Conservation (phyloP, 2,888 invertebrate species). For the Lasius platythorax region DNA sequence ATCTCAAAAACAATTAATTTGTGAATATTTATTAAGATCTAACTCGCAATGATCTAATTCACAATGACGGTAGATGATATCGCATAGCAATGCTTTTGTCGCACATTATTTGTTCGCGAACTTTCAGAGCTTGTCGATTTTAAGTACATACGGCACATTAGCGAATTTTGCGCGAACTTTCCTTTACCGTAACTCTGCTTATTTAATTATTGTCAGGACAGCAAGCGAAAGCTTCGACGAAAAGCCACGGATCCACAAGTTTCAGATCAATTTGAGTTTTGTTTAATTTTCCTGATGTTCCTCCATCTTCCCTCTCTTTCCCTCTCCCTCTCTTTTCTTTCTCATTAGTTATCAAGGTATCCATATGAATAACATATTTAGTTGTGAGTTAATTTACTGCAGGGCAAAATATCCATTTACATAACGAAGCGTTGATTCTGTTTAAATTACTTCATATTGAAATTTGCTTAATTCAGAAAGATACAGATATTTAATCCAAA, state of each 20-base stretch:
- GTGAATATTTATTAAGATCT: too few species aligned
- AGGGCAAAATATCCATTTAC: background rate
- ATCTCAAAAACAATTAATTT: too few species aligned
- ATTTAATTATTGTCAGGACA: conserved; percentile 42
- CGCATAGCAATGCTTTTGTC: conserved; percentile 25
- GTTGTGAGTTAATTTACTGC: conserved; percentile 8
- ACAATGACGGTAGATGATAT: conserved; percentile 10
- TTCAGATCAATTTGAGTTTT: conserved; percentile 43
- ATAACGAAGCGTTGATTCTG: conserved; percentile 8
- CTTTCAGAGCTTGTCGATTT: conserved; percentile 26
- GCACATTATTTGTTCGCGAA: conserved; percentile 27
- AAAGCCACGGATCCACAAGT: conserved; percentile 39
- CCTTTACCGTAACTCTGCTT: conserved; percentile 31
- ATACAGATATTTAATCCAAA: background rate
- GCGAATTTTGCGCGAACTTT: conserved; percentile 35
- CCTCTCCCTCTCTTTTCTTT: background rate
- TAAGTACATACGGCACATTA: conserved; percentile 18
- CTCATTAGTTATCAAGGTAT: conserved; percentile 10
- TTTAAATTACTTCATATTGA: background rate
- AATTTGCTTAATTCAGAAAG: background rate
- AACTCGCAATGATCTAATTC: too few species aligned
- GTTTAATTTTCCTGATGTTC: conserved; percentile 38
- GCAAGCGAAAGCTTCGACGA: conserved; percentile 31
- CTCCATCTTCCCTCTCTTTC: background rate
- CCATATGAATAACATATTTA: conserved; percentile 32